Evolutionary conservation across 92 coral and sea anemone species (phyloP).

Genomic region (Epizoanthus rinbou): DNA sequence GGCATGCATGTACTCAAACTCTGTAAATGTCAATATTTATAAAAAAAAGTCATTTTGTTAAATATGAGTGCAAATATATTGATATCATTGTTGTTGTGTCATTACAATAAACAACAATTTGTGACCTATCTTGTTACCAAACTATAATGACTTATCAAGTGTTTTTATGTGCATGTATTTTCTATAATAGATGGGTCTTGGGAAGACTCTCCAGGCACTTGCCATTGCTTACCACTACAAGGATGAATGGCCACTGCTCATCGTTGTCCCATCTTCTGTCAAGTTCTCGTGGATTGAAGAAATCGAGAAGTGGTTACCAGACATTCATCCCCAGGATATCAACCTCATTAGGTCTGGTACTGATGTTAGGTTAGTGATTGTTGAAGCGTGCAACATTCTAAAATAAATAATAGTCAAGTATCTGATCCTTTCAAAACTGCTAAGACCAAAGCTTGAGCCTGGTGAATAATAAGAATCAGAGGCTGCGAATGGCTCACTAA

Average conservation of each 20-base stretch:
- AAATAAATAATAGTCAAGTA: too few relatives aligned
- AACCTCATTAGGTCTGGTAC: constrained; percentile 92
- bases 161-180: not conserved
- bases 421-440: too few relatives aligned
- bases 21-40: too few relatives aligned
- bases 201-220: constrained; percentile 95
- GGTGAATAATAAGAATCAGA: not conserved
- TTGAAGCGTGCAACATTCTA: not conserved
- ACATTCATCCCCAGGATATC: constrained; percentile 83
- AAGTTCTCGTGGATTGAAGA: constrained; percentile 99
- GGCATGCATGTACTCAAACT: too few relatives aligned
- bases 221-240: constrained; percentile 88
- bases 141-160: not conserved
- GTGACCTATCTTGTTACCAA: not conserved
- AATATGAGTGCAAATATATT: too few relatives aligned
- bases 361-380: constrained; percentile 69
- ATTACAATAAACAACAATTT: too few relatives aligned
- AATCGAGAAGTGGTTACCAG: constrained; percentile 97
- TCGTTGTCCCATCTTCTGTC: constrained; percentile 95
- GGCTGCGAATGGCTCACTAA: too few relatives aligned
- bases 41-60: too few relatives aligned
- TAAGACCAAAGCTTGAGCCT: not conserved
- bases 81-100: too few relatives aligned
- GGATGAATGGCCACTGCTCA: constrained; percentile 93
- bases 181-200: constrained; percentile 90